Percentiles rank a stretch among this genome's conserved stretches.
Conservation (phyloP, 2,888 invertebrate genomes). For the Notodonta ziczac region DNA sequence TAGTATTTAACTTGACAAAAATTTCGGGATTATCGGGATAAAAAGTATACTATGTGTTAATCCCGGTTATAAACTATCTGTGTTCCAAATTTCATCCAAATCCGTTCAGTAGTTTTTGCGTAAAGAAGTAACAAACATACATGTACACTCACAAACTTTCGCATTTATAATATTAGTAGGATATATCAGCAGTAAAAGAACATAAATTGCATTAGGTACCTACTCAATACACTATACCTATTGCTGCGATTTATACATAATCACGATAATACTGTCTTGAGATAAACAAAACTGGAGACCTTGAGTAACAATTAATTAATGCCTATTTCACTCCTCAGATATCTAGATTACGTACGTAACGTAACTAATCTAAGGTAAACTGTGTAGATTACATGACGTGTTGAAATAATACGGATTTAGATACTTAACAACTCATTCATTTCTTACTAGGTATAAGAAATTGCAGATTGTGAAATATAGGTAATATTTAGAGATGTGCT, state of each 20-base stretch:
- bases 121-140: too few relatives aligned
- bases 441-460: background rate
- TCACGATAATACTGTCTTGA: background rate
- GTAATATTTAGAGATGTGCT: too few relatives aligned
- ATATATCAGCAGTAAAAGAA: too few relatives aligned
- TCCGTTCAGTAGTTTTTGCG: too few relatives aligned
- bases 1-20: too few relatives aligned
- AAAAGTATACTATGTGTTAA: too few relatives aligned
- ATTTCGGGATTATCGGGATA: too few relatives aligned
- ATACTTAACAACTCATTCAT: background rate
- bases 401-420: background rate
- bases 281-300: background rate
- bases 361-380: background rate
- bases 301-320: background rate
- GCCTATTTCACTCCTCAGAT: background rate
- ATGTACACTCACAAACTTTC: too few relatives aligned
- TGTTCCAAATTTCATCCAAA: too few relatives aligned
- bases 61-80: too few relatives aligned
- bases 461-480: background rate
- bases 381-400: background rate
- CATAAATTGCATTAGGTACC: too few relatives aligned
- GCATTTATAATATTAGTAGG: too few relatives aligned
- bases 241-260: background rate
- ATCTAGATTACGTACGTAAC: background rate
- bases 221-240: background rate